Evolutionary conservation across 2,797 vertebrate species (phyloP).

Genomic region (Sternotherus odoratus): DNA sequence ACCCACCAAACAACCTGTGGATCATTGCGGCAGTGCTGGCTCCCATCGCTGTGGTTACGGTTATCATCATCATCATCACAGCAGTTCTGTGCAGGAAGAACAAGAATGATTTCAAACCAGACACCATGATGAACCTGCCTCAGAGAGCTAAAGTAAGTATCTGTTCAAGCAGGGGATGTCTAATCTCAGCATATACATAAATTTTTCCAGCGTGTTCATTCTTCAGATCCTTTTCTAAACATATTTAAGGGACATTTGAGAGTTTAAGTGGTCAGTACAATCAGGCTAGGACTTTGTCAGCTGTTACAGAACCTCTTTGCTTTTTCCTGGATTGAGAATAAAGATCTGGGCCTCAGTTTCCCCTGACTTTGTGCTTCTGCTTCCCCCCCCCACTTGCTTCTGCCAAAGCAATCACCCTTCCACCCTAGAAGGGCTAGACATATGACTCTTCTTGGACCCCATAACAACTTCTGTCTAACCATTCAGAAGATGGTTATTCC

Average conservation of each 20-base stretch:
- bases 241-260: neutral
- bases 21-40: constrained; percentile 96
- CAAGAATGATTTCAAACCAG: constrained; percentile 96
- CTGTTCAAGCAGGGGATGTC: neutral
- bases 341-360: neutral
- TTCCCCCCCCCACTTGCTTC: neutral
- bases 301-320: neutral
- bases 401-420: neutral
- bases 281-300: neutral
- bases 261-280: neutral
- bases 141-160: constrained; percentile 91
- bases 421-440: neutral
- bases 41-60: constrained; percentile 93
- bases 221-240: constrained; percentile 46
- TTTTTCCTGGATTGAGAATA: neutral
- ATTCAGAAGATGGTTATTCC: constrained; percentile 63
- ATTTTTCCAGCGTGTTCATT: constrained; percentile 45
- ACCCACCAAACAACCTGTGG: constrained; percentile 97
- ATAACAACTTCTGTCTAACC: neutral
- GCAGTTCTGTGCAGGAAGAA: constrained; percentile 98
- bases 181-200: rapidly evolving
- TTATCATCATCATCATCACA: constrained; percentile 98
- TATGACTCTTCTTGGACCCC: neutral
- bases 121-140: constrained; percentile 94
- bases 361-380: neutral